Base-by-base conservation (phyloP, 2,888 invertebrate species). In the Boloria selene region DNA sequence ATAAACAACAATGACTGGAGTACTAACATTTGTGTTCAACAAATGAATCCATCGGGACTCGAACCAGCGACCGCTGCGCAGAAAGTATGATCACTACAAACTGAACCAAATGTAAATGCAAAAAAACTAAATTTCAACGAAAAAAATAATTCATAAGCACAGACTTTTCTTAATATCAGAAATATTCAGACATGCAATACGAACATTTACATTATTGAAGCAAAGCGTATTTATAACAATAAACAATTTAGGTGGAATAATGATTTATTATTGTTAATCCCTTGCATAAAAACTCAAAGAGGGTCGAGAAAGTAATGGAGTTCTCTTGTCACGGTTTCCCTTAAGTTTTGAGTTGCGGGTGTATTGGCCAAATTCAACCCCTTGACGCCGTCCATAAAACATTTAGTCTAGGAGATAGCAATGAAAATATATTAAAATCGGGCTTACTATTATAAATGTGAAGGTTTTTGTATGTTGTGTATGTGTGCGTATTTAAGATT, bases 301-400 rank as follows among this genome's bases (percentile, higher is more conserved):
- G 77, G 77, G 74, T 71, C 71, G 68, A 80, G 77, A 74, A 77
- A 82, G 83, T 89, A 90, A 90, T 90, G 90, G 90, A 88, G 84
- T 89, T 89, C 79, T 73, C 83, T 77, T 90, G 90, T 90, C 82
- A 73, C 71, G 75, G 71, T 71, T 75, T 75, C 75, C 80, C 75
- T 77, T 79, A 80, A 82, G 78, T 76, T 75, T 74, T 75, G 80
- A 82, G 79, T 79, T 80, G 81, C 74, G 78, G 80, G 79, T 82
- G 79, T 79, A 79, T 82, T 74, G 78, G 80, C 79, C 64, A 73
- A 75, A 77, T 77, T 79, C 77, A 79, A 83, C 82, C 86, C 83
- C 79, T 83, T 86, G 80, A 78, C 80, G 76, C 69, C 61, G 59
- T 68, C 70, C 72, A 70, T 74, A 75, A 71, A 74, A 71, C 72